Base-by-base conservation (phyloP, 2,888 invertebrate species). In the Acleris literana region DNA sequence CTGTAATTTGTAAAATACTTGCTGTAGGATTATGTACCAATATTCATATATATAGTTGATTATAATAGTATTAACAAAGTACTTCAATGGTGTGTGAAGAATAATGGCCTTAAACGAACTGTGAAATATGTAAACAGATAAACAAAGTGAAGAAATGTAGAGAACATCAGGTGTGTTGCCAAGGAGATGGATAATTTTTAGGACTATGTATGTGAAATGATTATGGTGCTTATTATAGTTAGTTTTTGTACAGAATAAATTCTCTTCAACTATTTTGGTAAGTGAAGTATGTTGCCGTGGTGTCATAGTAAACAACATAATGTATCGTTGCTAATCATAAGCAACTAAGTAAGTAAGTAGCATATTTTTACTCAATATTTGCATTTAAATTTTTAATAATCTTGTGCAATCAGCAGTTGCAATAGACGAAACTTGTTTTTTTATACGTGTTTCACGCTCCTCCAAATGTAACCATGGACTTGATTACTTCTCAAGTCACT, bases 211-310 rank as follows among this genome's bases (percentile, higher is more conserved):
- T 80, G 80, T 85, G 84, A 83, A 86, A 87, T 87, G 83, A 87
- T 85, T 84, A 90, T 91, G 92, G 92, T 92, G 92, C 92, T 92
- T 91, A 83, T 80, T 81, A 89, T 90, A 91, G 90, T 88, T 92
- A 92, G 91, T 86, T 83, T 80, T 84, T 92, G 92, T 92, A 92
- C 91, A 92, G 92, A 92, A 92, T 91, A 88, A 92, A 92, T 92
- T 90, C 74, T 84, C 83, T 82, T 84, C 83, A 81, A 74, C 84
- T 89, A 89, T 88, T 90, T 87, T 90, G 89, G 79, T 87, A 88
- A 61, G 58, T 59, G 63, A 88, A 61, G 58, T 63, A 63, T 84
- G 78, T 78, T 78, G 77, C 81, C 83, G 72, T 82, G 81, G 80
- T 82, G 75, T 82, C 79, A 49, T 69, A 70, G 69, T 68, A 70